phyloP scores from a whole-genome alignment of 2,797 vertebrate genomes.

The Orientallactaga sibirica region DNA sequence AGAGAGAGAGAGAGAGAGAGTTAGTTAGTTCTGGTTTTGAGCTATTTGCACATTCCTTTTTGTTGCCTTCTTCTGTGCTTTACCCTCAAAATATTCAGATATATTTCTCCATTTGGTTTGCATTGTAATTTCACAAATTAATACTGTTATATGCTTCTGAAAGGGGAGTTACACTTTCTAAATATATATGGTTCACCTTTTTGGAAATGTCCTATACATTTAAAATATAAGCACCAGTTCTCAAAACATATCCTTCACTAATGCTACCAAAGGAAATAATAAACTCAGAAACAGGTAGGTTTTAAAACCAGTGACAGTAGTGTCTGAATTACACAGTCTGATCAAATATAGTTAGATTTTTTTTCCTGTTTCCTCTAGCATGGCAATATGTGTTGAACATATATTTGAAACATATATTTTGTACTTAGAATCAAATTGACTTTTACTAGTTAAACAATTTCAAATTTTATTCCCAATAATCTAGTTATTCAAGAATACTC shows the following conservation, averaged over 20 bases:
- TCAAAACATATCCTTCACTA: slow-evolving; percentile 41
- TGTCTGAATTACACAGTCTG: background rate
- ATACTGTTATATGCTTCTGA: slow-evolving; percentile 34
- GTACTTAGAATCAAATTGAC: slow-evolving; percentile 26
- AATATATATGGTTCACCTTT: slow-evolving; percentile 41
- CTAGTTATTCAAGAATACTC: slow-evolving; percentile 48
- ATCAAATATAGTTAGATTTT: background rate
- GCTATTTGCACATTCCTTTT: background rate
- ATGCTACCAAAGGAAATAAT: slow-evolving; percentile 5
- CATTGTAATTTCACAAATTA: slow-evolving; percentile 42
- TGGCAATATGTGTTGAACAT: background rate
- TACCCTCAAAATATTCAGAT: background rate
- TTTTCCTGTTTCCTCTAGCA: background rate
- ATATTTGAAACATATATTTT: slow-evolving; percentile 43
- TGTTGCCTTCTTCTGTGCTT: slow-evolving; percentile 7
- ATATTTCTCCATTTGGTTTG: slow-evolving; percentile 40
- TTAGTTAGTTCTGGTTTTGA: background rate
- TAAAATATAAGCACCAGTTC: slow-evolving; percentile 16
- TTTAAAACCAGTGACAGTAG: background rate
- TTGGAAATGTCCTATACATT: slow-evolving; percentile 50
- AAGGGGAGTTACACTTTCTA: background rate
- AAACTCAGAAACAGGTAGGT: slow-evolving; percentile 10
- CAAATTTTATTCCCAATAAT: background rate
- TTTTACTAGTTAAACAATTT: slow-evolving; percentile 17
- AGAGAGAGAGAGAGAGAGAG: background rate